These are phyloP conservation scores for Drosophila nasuta DNA, from an alignment of 1,140 invertebrate species.

Conservation along the genomic window DNA sequence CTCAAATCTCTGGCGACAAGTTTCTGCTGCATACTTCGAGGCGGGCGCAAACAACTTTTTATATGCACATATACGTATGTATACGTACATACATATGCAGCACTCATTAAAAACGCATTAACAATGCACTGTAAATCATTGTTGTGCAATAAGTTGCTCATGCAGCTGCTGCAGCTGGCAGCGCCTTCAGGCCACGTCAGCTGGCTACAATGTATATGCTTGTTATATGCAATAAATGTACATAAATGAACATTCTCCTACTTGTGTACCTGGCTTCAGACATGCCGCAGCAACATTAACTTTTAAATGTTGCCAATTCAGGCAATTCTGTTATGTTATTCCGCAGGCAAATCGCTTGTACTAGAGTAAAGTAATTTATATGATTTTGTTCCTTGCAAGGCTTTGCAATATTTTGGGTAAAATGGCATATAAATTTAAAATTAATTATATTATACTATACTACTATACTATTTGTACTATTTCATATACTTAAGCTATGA, in stretches of 20 bases:
- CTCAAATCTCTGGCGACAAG: conserved; percentile 67
- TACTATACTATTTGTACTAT: too few species aligned
- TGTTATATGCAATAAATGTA: conserved; percentile 11
- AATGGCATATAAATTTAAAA: too few species aligned
- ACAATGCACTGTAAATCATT: conserved; percentile 77
- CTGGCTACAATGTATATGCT: conserved; percentile 34
- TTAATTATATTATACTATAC: too few species aligned
- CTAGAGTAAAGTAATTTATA: too few species aligned
- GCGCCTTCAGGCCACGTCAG: conserved; percentile 28
- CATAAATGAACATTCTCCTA: not conserved
- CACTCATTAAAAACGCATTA: conserved; percentile 82
- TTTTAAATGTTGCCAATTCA: too few species aligned
- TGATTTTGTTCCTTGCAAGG: too few species aligned
- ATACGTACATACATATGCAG: conserved; percentile 44
- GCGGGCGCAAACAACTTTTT: conserved; percentile 25
- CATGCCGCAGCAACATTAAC: conserved; percentile 22
- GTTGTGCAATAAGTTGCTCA: conserved; percentile 67
- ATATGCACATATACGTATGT: conserved; percentile 5
- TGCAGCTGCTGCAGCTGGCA: conserved; percentile 42
- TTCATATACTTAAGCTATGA: too few species aligned
- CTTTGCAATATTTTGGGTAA: too few species aligned
- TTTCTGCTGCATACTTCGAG: conserved; percentile 60
- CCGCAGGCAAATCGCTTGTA: too few species aligned
- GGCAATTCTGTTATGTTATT: too few species aligned
- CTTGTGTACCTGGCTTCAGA: not conserved